These are phyloP conservation scores for Aramus guarauna DNA, from an alignment of 2,113 vertebrate genomes.

Conservation along the genomic window DNA sequence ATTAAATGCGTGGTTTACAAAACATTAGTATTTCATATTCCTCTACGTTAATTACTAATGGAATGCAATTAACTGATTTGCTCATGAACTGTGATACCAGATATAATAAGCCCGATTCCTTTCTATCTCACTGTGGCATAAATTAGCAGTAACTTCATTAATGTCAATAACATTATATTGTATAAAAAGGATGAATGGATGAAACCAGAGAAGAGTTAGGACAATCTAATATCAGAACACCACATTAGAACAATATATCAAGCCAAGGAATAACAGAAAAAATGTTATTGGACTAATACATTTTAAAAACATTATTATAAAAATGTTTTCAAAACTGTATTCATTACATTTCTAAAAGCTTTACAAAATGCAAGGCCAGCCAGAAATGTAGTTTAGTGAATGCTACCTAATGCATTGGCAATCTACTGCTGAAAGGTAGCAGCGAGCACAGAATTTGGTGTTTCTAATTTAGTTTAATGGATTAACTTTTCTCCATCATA, in stretches of 20 bases:
- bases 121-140: slow-evolving; percentile 18
- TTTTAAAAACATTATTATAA: neutral
- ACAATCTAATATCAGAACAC: neutral
- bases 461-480: neutral
- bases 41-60: slow-evolving; percentile 32
- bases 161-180: neutral
- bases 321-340: neutral
- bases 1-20: slow-evolving; percentile 7
- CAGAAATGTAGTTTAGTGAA: neutral
- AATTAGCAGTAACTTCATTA: slow-evolving; percentile 51
- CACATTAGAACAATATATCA: neutral
- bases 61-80: slow-evolving; percentile 46
- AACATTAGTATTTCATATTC: slow-evolving; percentile 47
- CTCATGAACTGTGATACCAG: slow-evolving; percentile 21
- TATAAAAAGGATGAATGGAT: slow-evolving; percentile 18
- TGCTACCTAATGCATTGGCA: neutral
- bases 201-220: neutral
- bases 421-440: neutral
- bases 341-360: neutral
- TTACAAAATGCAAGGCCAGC: neutral
- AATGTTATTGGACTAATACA: neutral
- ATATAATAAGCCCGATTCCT: slow-evolving; percentile 26
- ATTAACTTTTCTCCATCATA: neutral
- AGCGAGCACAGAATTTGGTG: neutral
- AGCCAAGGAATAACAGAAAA: neutral